Conservation (phyloP, 2,888 invertebrate genomes). For the Lottia gigantea region DNA sequence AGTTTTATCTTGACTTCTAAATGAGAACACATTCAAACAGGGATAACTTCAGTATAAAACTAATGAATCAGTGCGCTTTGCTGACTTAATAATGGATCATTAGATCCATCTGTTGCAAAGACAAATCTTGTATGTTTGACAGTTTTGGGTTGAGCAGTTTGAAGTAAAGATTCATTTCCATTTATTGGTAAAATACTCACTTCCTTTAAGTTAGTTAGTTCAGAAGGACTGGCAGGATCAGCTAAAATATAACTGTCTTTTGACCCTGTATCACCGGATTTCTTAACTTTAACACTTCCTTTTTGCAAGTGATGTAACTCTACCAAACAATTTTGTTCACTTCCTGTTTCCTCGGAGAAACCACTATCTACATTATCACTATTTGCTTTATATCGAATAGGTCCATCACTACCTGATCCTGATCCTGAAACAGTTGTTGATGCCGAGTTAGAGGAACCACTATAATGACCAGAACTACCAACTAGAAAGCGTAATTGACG, state of each 20-base stretch:
- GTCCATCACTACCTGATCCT: background rate
- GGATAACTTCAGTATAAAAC: too few relatives aligned
- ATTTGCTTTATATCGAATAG: background rate
- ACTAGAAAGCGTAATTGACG: slow-evolving; percentile 44
- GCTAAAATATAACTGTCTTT: background rate
- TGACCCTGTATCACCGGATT: background rate
- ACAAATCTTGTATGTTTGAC: background rate
- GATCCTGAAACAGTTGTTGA: slow-evolving; percentile 16
- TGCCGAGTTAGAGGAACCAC: slow-evolving; percentile 10
- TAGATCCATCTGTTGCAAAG: background rate
- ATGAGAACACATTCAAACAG: too few relatives aligned
- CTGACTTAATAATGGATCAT: too few relatives aligned
- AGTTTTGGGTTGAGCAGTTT: background rate
- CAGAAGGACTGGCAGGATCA: background rate
- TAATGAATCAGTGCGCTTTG: too few relatives aligned
- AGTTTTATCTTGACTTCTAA: too few relatives aligned
- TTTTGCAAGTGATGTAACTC: background rate
- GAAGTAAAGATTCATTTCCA: background rate
- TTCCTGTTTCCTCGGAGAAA: slow-evolving; percentile 22
- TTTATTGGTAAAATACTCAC: background rate
- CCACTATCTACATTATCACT: slow-evolving; percentile 22
- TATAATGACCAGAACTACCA: slow-evolving; percentile 37
- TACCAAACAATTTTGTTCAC: slow-evolving; percentile 17
- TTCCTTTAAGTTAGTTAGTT: background rate
- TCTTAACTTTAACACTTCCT: background rate